Evolutionary conservation across 2,113 vertebrate genomes (phyloP), one percentile per base, ranked within the genome.

Genomic region (Glareola pratincola): DNA sequence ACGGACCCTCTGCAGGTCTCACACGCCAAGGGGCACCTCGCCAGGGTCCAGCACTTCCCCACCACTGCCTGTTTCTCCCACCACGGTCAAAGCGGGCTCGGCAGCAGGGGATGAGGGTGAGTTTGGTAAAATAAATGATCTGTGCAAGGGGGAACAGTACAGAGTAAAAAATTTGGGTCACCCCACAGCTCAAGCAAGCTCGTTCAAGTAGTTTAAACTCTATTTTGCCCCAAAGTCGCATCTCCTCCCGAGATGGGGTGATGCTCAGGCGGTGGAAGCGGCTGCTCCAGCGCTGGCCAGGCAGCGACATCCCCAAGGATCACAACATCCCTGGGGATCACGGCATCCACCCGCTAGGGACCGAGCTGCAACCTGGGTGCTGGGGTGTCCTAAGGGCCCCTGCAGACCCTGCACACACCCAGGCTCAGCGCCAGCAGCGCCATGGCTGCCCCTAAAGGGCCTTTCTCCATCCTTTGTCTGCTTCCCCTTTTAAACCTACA

Each of bases 341-440:
- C 56, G 50, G 69, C 39, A 85, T 3, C 5, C 32, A 53, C 12
- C 34, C 8, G 22, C 9, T 10, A 68, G 26, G 43, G 62, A 94
- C 26, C 39, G 30, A 88, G 39, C 72, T 39, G 45, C 75, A 56
- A 12, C 73, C 26, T 21, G 57, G 36, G 23, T 63, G 34, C 79
- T 72, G 57, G 45, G 7, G 14, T 48, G 19, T 50, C 64, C 85
- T 2, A 10, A 37, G 8, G 60, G 62, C 68, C 71, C 67, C 43
- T 23, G 51, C 79, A 76, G 72, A 11, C 51, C 78, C 36, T 14
- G 62, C 24, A 41, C 26, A 47, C 19, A 6, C 3, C 21, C 10
- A 6, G 2, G 3, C 66, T 53, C 76, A 24, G 2, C 1, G 0
- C 30, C 48, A 53, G 82, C 82, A 69, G 16, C 1, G 14, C 1